These are phyloP conservation scores for Epizoanthus stellaris DNA, from an alignment of 92 coral and sea anemone genomes.

Conservation along the genomic window DNA sequence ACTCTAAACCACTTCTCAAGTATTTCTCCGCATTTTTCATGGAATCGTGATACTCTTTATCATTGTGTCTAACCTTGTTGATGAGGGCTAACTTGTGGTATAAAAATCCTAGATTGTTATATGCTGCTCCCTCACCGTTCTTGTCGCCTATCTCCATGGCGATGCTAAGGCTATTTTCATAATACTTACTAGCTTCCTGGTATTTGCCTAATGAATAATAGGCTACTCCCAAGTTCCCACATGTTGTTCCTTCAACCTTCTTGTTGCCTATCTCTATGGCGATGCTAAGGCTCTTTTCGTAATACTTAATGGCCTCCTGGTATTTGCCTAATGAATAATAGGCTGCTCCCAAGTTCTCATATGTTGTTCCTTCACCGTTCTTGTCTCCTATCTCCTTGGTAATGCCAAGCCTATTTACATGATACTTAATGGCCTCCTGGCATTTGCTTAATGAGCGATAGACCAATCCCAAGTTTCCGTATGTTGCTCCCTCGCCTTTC, in stretches of 20 bases:
- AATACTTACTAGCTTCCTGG: no score
- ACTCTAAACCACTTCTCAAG: slow-evolving; percentile 9
- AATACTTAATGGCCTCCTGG: no score
- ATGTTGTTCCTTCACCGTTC: background rate
- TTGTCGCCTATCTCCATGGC: no score
- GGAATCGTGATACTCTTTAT: no score
- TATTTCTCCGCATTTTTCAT: background rate
- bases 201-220: no score
- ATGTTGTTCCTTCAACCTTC: background rate
- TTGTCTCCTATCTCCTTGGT: background rate
- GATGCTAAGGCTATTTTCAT: no score
- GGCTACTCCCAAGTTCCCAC: no score
- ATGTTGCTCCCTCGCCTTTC: background rate
- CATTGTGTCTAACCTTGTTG: no score
- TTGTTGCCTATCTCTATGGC: background rate
- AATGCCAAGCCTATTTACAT: background rate
- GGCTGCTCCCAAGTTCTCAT: no score
- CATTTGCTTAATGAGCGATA: background rate
- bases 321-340: no score
- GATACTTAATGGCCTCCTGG: slow-evolving; percentile 1
- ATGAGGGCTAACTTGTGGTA: no score
- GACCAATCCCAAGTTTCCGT: background rate
- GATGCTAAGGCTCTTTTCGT: no score
- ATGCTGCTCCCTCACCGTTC: background rate
- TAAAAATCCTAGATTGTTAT: background rate